phyloP scores from a whole-genome alignment of 2,888 invertebrate genomes.

The Vandiemenella viatica region DNA sequence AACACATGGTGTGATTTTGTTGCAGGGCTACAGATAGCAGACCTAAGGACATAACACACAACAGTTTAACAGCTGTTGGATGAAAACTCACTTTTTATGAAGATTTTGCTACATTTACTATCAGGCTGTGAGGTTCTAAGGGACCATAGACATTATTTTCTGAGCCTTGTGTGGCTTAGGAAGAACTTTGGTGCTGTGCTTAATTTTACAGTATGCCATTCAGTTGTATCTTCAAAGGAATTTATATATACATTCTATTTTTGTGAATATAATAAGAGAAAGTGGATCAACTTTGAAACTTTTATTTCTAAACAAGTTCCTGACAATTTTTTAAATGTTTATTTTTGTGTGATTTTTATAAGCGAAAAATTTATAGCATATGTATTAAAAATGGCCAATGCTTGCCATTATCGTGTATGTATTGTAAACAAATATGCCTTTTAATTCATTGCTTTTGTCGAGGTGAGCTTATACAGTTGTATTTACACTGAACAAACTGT shows the following conservation, averaged over 20 bases:
- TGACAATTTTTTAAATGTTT: background rate
- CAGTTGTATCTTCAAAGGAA: no score
- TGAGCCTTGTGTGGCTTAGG: background rate
- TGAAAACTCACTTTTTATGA: background rate
- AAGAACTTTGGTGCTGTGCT: background rate
- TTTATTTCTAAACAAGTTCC: background rate
- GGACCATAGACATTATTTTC: background rate
- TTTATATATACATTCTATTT: background rate
- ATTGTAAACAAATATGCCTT: no score
- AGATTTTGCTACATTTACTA: background rate
- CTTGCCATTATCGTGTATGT: no score
- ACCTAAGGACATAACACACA: slow-evolving; percentile 10
- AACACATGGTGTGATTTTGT: background rate
- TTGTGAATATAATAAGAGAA: background rate
- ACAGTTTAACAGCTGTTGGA: slow-evolving; percentile 12
- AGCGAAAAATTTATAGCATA: no score
- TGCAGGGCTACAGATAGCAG: slow-evolving; percentile 10
- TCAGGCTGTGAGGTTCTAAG: slow-evolving; percentile 4
- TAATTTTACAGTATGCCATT: no score
- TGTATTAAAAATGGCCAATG: no score
- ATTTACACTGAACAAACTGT: no score
- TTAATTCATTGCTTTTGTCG: no score
- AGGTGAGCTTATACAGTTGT: no score
- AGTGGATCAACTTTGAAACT: background rate
- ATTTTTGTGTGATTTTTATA: background rate